Evolutionary conservation across 2,888 invertebrate species (phyloP).

Genomic region (Oeneis ivallda): DNA sequence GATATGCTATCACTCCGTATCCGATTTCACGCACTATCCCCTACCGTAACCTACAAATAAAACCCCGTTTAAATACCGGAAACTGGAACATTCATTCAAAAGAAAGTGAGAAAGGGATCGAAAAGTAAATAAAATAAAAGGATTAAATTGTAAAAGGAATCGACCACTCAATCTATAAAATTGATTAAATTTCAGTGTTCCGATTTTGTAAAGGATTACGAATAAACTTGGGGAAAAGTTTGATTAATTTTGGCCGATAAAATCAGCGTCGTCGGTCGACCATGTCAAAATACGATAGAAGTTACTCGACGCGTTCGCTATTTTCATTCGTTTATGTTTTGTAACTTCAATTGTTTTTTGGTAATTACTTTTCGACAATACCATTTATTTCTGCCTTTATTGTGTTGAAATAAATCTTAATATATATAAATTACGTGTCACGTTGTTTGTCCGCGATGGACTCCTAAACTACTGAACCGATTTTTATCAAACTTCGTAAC

Average conservation of each 20-base stretch:
- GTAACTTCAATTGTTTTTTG: slow-evolving; percentile 12
- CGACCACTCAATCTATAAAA: slow-evolving; percentile 35
- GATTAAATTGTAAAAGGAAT: slow-evolving; percentile 14
- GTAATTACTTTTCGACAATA: slow-evolving; percentile 2
- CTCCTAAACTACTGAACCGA: too few species aligned
- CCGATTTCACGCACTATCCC: too few species aligned
- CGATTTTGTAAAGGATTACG: slow-evolving; percentile 43
- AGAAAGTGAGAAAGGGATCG: not conserved
- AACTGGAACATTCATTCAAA: not conserved
- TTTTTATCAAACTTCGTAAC: too few species aligned
- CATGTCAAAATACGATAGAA: slow-evolving; percentile 25
- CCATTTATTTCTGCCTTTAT: not conserved
- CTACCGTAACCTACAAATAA: too few species aligned
- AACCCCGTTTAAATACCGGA: not conserved
- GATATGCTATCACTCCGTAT: too few species aligned
- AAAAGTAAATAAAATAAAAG: slow-evolving; percentile 5
- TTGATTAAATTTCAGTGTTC: slow-evolving; percentile 36
- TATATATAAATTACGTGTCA: too few species aligned
- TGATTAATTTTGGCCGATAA: slow-evolving; percentile 44
- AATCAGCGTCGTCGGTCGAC: slow-evolving; percentile 36
- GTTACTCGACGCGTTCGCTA: not conserved
- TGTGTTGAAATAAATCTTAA: not conserved
- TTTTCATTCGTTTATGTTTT: slow-evolving; percentile 3
- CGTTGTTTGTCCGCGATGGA: too few species aligned
- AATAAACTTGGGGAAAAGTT: slow-evolving; percentile 41